Percentiles rank a stretch among this genome's conserved stretches.
Conservation (phyloP, 37 sponge, comb jelly and placozoan species). For the Amphimedon queenslandica region DNA sequence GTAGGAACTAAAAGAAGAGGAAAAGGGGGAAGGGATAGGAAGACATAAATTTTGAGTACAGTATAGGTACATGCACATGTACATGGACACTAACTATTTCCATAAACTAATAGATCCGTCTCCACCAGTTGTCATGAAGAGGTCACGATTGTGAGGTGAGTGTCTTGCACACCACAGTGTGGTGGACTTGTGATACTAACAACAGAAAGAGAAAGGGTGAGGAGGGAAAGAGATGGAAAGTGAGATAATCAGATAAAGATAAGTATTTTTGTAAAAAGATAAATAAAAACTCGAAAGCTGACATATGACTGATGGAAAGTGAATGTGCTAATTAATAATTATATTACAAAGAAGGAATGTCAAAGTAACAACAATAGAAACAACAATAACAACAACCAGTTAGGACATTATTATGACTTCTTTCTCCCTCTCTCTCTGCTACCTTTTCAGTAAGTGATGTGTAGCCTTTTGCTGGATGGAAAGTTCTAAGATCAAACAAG, state of each 20-base stretch:
- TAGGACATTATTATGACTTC: background rate
- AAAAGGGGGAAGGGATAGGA: background rate
- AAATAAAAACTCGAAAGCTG: no score
- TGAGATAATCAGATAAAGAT: no score
- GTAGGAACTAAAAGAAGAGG: slow-evolving; percentile 67
- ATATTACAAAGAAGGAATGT: background rate
- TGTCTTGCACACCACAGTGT: slow-evolving; percentile 95
- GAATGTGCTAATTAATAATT: background rate
- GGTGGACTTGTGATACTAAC: slow-evolving; percentile 77
- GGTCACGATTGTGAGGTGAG: slow-evolving; percentile 95
- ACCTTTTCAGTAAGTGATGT: slow-evolving; percentile 92
- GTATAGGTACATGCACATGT: no score
- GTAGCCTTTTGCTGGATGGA: slow-evolving; percentile 90
- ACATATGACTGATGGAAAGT: no score
- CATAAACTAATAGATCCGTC: slow-evolving; percentile 85
- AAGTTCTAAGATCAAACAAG: slow-evolving; percentile 84
- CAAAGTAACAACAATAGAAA: background rate
- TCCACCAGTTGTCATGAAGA: slow-evolving; percentile 92
- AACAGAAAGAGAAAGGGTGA: no score
- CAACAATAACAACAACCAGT: background rate
- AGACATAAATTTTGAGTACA: background rate
- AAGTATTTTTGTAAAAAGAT: no score
- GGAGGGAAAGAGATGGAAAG: no score
- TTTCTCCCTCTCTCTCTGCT: background rate
- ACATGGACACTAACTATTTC: slow-evolving; percentile 97